Evolutionary conservation across 2,888 invertebrate species (phyloP).

Genomic region (Zaprionus lineosus): DNA sequence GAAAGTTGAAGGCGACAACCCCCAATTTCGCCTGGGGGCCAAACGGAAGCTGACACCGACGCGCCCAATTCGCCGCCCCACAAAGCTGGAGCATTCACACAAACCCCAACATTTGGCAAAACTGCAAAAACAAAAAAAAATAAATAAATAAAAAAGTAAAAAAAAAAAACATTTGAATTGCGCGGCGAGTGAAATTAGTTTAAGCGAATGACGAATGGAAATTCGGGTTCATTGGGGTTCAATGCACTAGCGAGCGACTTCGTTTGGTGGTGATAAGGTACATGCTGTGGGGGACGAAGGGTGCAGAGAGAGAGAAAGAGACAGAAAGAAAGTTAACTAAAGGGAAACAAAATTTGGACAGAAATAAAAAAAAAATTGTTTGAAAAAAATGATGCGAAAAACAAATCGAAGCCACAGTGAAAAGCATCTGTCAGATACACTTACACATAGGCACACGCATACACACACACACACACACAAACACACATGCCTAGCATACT

Average conservation of each 20-base stretch:
- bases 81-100: neutral
- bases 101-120: too few relatives aligned
- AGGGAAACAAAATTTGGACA: constrained; percentile 42
- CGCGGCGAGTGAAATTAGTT: constrained; percentile 30
- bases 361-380: constrained; percentile 36
- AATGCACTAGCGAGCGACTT: constrained; percentile 26
- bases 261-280: constrained; percentile 42
- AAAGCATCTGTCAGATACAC: constrained; percentile 38
- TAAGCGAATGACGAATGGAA: constrained; percentile 35
- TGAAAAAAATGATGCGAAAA: constrained; percentile 46
- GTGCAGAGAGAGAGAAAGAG: too few relatives aligned
- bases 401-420: constrained; percentile 32
- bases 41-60: constrained; percentile 39
- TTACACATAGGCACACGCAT: neutral
- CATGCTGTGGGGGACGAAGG: too few relatives aligned
- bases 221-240: constrained; percentile 39
- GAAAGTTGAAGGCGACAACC: constrained; percentile 48
- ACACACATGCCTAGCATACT: too few relatives aligned
- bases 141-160: too few relatives aligned
- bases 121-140: too few relatives aligned
- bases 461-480: constrained; percentile 1
- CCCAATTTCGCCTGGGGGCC: constrained; percentile 1
- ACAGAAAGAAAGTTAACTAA: constrained; percentile 42
- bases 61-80: neutral
- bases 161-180: constrained; percentile 8